Conservation (phyloP, 2,797 vertebrate genomes). For the Arvicola amphibius region DNA sequence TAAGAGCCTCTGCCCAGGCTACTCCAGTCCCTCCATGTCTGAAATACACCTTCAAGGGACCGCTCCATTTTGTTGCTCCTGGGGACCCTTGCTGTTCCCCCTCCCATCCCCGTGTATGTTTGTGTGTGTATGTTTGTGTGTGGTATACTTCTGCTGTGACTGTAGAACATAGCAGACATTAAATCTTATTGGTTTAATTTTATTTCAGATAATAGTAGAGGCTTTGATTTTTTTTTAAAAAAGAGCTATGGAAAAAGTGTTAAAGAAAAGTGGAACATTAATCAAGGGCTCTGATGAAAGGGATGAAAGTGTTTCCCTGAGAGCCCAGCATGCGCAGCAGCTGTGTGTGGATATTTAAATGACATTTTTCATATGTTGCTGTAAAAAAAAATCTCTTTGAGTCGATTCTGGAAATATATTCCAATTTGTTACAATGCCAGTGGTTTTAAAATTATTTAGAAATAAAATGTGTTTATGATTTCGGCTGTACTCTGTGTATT, state of each 20-base stretch:
- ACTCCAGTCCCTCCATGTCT: not conserved
- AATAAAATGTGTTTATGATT: conserved; percentile 85
- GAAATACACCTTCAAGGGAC: not conserved
- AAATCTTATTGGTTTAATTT: conserved; percentile 83
- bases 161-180: conserved; percentile 78
- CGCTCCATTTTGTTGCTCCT: not conserved
- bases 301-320: conserved; percentile 82
- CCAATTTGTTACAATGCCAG: conserved; percentile 84
- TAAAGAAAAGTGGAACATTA: conserved; percentile 84
- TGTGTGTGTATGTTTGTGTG: not conserved
- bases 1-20: not conserved
- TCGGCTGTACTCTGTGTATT: conserved; percentile 78
- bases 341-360: conserved; percentile 84
- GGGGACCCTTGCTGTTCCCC: not conserved
- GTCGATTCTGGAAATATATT: conserved; percentile 82
- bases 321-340: conserved; percentile 80
- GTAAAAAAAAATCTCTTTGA: conserved; percentile 81
- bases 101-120: not conserved
- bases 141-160: not conserved
- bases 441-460: conserved; percentile 84
- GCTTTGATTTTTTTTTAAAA: conserved; percentile 74
- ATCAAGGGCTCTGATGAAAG: conserved; percentile 83
- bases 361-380: conserved; percentile 84
- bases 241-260: conserved; percentile 82
- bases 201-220: conserved; percentile 81